A percentile compares a stretch with the other conserved stretches of the same genome.
phyloP scores from a whole-genome alignment of 2,113 vertebrate genomes.

The Circaetus cinerascens region DNA sequence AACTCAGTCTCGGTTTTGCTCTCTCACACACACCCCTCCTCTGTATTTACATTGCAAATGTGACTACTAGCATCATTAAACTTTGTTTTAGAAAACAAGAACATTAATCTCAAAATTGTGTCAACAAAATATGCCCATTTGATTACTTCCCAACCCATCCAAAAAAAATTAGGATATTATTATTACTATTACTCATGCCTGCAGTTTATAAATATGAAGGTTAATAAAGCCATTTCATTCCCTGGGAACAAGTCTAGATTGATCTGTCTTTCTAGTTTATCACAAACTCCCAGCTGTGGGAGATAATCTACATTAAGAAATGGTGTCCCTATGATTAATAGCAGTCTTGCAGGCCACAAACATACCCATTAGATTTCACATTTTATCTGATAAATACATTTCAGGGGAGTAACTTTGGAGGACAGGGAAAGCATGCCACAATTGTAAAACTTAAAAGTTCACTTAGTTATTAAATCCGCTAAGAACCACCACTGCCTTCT shows the following conservation, averaged over 20 bases:
- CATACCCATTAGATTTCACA: background rate
- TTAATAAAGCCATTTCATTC: constrained; percentile 24
- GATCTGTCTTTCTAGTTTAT: constrained; percentile 2
- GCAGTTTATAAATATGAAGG: constrained; percentile 15
- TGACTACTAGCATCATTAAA: background rate
- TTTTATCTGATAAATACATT: background rate
- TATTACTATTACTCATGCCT: background rate
- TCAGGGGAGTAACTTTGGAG: background rate
- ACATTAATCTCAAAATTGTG: background rate
- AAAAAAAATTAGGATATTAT: background rate
- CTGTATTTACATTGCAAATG: background rate
- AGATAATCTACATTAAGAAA: background rate
- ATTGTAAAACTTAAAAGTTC: background rate
- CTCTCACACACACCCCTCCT: background rate
- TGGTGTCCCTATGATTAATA: constrained; percentile 12
- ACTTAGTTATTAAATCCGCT: background rate
- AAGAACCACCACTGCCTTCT: background rate
- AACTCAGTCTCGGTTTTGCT: background rate
- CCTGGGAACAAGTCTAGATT: background rate
- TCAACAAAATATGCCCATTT: background rate
- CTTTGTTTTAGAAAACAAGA: background rate
- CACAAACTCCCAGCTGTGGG: constrained; percentile 10
- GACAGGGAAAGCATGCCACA: background rate
- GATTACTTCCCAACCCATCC: background rate
- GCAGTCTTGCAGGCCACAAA: background rate